Base-by-base conservation (phyloP, 2,888 invertebrate species). In the Mycogona germanica region DNA sequence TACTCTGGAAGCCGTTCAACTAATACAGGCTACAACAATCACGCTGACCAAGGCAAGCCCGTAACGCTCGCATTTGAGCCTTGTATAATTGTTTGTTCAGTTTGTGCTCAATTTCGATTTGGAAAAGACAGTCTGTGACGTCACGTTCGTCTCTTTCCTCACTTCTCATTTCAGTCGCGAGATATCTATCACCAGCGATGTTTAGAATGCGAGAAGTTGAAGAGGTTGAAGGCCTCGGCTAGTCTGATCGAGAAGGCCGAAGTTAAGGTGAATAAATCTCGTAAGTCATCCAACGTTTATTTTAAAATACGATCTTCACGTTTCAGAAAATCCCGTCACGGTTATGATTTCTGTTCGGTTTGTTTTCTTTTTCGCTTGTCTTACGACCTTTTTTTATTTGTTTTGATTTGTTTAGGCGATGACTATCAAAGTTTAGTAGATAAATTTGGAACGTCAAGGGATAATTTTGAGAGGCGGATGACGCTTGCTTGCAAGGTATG, bases 381-480 rank as follows among this genome's bases (percentile, higher is more conserved):
- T 9, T 7, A 25, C 7, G 23, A 25, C 26, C 21, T 45, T 21
- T 25, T 9, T 45, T 45, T 41, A 41, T 48, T 48, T 44, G 17
- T 5, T 17, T 29, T 53, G 9, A 5, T 6, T 35, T 21, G 50
- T 52, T 37, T 41, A 62, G 62, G 60, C 51, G 96, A 97, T 67
- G 97, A 98, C 65, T 97, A 96, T 68, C 85, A 85, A 68, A 75
- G 76, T 59, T 77, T 91, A 62, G 82, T 93, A 60, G 95, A 96
- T 57, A 97, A 96, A 71, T 96, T 97, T 70, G 84, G 82, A 64
- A 75, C 78, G 29, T 82, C 92, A 47, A 84, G 96, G 67, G 86
- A 86, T 63, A 92, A 93, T 65, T 98, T 96, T 74, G 93, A 96
- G 72, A 82, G 82, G 65, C 92, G 92, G 74, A 96, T 97, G 95